A percentile compares a stretch with the other conserved stretches of the same genome.
Conservation (phyloP, 2,797 vertebrate species). For the Pseudotriccus pelzelni region DNA sequence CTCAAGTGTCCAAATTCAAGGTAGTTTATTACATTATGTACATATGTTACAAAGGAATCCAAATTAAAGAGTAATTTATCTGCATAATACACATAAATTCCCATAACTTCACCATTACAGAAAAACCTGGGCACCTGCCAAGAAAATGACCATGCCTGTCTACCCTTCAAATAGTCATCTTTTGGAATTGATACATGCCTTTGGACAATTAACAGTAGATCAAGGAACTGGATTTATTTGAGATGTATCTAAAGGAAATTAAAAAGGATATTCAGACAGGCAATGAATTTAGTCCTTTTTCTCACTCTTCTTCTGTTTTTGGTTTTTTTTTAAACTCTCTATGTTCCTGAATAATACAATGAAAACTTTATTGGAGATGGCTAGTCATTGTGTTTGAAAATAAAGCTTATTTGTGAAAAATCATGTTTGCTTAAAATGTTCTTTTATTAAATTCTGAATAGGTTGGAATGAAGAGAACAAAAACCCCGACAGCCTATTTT, state of each 20-base stretch:
- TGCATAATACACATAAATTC: background rate
- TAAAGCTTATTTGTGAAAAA: background rate
- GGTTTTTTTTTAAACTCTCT: background rate
- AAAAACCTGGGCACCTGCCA: background rate
- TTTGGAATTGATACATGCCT: background rate
- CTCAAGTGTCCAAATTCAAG: background rate
- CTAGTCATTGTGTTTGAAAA: background rate
- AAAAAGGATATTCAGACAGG: background rate
- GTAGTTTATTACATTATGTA: background rate
- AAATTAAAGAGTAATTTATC: background rate
- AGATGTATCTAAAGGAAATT: background rate
- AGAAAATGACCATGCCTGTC: background rate
- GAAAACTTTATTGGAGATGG: background rate
- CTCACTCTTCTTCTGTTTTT: background rate
- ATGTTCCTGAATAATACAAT: background rate
- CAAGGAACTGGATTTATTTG: background rate
- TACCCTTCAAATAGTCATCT: background rate
- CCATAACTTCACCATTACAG: background rate
- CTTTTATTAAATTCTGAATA: background rate
- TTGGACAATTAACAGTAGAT: background rate
- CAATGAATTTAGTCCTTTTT: background rate
- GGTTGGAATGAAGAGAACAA: background rate
- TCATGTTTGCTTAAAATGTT: background rate
- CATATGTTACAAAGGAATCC: background rate
- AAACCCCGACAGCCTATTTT: background rate